These are phyloP conservation scores for Sarcophaga carnaria DNA, from an alignment of 2,888 invertebrate genomes.

Conservation along the genomic window DNA sequence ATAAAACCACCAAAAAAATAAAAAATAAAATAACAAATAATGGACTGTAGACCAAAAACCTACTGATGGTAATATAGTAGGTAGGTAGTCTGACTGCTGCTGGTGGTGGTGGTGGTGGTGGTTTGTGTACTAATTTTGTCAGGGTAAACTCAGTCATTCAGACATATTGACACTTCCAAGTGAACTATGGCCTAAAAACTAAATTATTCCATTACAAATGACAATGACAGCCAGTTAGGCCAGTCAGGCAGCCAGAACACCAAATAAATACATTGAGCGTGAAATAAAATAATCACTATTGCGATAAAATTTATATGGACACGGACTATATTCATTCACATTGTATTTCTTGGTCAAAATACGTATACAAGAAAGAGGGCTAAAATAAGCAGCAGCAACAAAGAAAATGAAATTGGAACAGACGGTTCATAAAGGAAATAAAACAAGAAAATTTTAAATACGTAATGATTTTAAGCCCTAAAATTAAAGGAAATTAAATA, in stretches of 20 bases:
- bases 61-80: not conserved
- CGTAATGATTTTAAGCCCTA: not conserved
- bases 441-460: not conserved
- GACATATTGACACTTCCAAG: constrained; percentile 34
- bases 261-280: constrained; percentile 67
- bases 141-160: constrained; percentile 19
- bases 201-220: constrained; percentile 62
- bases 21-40: not conserved
- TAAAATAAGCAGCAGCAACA: not conserved
- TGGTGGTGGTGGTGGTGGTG: not conserved
- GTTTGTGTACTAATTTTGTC: not conserved
- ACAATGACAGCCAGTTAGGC: constrained; percentile 24
- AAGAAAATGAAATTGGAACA: not conserved
- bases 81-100: not conserved
- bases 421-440: not conserved
- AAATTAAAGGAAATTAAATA: not conserved
- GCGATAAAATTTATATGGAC: constrained; percentile 46
- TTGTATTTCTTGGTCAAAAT: not conserved
- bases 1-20: constrained; percentile 36
- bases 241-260: constrained; percentile 16
- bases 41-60: not conserved
- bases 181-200: constrained; percentile 28
- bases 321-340: not conserved
- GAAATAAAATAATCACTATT: constrained; percentile 66
- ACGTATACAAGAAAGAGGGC: not conserved